These are phyloP conservation scores for Aphidius ervi DNA, from an alignment of 1,140 invertebrate species.

Conservation along the genomic window DNA sequence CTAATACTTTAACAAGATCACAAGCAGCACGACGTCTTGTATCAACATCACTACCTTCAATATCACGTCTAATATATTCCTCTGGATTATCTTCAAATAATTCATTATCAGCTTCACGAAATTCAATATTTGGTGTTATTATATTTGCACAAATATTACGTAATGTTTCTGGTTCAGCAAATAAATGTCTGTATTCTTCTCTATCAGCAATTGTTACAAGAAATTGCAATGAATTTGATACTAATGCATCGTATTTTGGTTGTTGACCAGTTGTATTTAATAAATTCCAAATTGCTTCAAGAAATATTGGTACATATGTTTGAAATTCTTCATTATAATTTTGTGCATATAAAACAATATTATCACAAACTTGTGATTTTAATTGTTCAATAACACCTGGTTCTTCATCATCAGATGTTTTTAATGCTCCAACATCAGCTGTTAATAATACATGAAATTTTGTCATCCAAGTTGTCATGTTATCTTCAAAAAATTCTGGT, in stretches of 20 bases:
- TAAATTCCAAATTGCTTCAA: constrained; percentile 89
- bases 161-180: constrained; percentile 82
- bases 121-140: constrained; percentile 96
- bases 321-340: constrained; percentile 98
- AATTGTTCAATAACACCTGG: constrained; percentile 86
- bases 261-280: constrained; percentile 78
- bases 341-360: constrained; percentile 89
- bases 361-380: constrained; percentile 93
- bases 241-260: constrained; percentile 89
- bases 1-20: constrained; percentile 89
- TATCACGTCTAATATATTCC: constrained; percentile 94
- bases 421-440: constrained; percentile 70
- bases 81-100: constrained; percentile 97
- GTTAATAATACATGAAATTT: constrained; percentile 80
- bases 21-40: constrained; percentile 91
- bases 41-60: constrained; percentile 98
- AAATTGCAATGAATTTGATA: constrained; percentile 94
- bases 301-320: constrained; percentile 82
- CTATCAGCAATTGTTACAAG: constrained; percentile 90
- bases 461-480: constrained; percentile 92
- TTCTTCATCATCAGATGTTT: constrained; percentile 77
- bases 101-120: constrained; percentile 91
- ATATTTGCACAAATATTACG: constrained; percentile 95
- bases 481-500: constrained; percentile 98
- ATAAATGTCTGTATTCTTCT: constrained; percentile 79